Conservation (phyloP, 2,888 invertebrate species). For the Alcis repandata region DNA sequence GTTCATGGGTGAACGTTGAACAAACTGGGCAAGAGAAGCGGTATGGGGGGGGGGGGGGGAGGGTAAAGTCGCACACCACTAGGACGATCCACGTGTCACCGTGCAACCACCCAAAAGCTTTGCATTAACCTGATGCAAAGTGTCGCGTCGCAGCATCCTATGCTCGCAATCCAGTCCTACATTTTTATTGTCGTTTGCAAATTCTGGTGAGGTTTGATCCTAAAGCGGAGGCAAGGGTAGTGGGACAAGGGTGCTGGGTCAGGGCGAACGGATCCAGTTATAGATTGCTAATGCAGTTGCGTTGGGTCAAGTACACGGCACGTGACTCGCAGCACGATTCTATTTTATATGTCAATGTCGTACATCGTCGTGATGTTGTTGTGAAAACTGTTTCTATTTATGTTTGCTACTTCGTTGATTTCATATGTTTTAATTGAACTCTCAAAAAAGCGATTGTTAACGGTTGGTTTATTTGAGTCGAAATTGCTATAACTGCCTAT, state of each 20-base stretch:
- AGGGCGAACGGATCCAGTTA: conserved; percentile 63
- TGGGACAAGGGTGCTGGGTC: conserved; percentile 50
- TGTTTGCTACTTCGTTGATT: no score
- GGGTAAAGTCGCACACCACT: neutral
- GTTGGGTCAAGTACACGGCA: conserved; percentile 51
- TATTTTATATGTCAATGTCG: neutral
- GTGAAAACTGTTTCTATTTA: no score
- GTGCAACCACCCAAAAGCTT: no score
- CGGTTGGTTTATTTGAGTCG: no score
- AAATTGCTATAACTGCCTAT: no score
- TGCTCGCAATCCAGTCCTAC: neutral
- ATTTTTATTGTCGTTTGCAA: neutral
- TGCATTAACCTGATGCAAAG: no score
- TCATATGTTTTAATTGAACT: no score
- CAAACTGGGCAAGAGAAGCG: conserved; percentile 1
- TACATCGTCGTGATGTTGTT: no score
- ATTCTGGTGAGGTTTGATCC: conserved; percentile 10
- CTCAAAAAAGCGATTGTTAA: no score
- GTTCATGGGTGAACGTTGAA: conserved; percentile 26
- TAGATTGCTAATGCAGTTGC: conserved; percentile 60
- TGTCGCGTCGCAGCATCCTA: no score
- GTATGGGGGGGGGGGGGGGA: conserved; percentile 2
- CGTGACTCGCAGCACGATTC: neutral
- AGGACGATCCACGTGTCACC: neutral
- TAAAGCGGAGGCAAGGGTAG: conserved; percentile 22